Evolutionary conservation across 2,888 invertebrate species (phyloP), one percentile per base, ranked within the genome.

Genomic region (Cerastis leucographa): DNA sequence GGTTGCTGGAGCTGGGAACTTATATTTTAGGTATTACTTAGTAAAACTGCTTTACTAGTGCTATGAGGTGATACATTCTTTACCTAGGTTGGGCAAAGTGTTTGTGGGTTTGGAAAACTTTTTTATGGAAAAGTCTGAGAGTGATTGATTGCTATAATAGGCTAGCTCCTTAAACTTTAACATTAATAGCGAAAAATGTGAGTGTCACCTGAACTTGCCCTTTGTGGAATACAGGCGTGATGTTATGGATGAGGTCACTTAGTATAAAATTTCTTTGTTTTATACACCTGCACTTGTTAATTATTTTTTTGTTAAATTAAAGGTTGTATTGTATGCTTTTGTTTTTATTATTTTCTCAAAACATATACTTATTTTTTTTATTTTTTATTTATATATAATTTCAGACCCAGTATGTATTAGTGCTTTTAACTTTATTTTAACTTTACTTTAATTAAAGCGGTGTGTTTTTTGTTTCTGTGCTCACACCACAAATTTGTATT

Each of bases 1-100:
- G 72, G 51, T 51, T 59, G 42, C 46, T 3, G 19, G 7, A 12
- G 29, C n/a, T 44, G 42, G 25, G 0, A 9, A 67, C 73, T 72
- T 19, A 14, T 22, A 49, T n/a, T 35, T 62, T 62, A 73, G 67
- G 12, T 46, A 70, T 29, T 46, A 49, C 29, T 40, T 42, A 64
- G 8, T 62, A 2, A n/a, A 62, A 64, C 64, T 64, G 64, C 40
- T n/a, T 17, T 8, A 4, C n/a, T n/a, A 42, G 42, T 35, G n/a
- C 35, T 62, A 62, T 42, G n/a, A 62, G n/a, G 40, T 62, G 62
- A 14, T 40, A 62, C 62, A 42, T 62, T 62, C 14, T 40, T 14
- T 42, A n/a, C 62, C 14, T n/a, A 40, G 40, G 40, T 40, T 12
- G 40, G 12, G 12, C 40, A 6, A 62, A 12, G n/a, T n/a, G 22